These are phyloP conservation scores for Osmerus eperlanus DNA, from an alignment of 2,113 vertebrate genomes.

Conservation along the genomic window DNA sequence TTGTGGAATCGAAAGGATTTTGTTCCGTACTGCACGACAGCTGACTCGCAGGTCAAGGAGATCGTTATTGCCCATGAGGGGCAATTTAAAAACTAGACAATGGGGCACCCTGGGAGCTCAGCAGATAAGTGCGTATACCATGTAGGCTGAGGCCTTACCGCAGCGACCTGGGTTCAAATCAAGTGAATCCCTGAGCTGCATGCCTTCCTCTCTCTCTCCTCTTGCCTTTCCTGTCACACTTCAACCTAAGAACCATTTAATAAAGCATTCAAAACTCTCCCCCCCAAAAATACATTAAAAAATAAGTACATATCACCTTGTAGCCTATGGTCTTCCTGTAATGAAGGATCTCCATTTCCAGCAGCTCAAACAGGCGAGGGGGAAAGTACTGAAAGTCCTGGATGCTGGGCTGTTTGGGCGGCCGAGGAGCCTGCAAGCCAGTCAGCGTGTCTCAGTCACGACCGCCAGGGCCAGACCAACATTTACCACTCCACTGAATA, in stretches of 20 bases:
- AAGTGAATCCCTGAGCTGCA: too few relatives aligned
- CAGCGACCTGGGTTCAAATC: too few relatives aligned
- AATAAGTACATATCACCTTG: conserved; percentile 68
- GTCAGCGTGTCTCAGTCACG: not conserved
- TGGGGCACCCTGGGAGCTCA: too few relatives aligned
- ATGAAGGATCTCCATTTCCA: conserved; percentile 88
- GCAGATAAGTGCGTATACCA: too few relatives aligned
- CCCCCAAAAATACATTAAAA: too few relatives aligned
- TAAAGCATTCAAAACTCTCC: too few relatives aligned
- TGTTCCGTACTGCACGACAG: too few relatives aligned
- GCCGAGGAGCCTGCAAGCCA: conserved; percentile 78
- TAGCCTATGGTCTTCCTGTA: conserved; percentile 89
- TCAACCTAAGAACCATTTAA: too few relatives aligned
- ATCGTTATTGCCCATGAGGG: too few relatives aligned
- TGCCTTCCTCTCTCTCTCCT: not conserved
- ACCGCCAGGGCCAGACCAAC: not conserved
- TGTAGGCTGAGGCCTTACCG: too few relatives aligned
- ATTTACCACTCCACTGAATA: not conserved
- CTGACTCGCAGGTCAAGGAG: too few relatives aligned
- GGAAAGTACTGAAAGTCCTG: conserved; percentile 92
- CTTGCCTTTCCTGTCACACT: not conserved
- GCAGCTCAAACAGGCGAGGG: conserved; percentile 83
- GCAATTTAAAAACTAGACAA: too few relatives aligned
- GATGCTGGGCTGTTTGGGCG: conserved; percentile 87
- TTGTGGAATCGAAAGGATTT: not conserved